Evolutionary conservation across 2,113 vertebrate species (phyloP).

Genomic region (Trichomycterus rosablanca): DNA sequence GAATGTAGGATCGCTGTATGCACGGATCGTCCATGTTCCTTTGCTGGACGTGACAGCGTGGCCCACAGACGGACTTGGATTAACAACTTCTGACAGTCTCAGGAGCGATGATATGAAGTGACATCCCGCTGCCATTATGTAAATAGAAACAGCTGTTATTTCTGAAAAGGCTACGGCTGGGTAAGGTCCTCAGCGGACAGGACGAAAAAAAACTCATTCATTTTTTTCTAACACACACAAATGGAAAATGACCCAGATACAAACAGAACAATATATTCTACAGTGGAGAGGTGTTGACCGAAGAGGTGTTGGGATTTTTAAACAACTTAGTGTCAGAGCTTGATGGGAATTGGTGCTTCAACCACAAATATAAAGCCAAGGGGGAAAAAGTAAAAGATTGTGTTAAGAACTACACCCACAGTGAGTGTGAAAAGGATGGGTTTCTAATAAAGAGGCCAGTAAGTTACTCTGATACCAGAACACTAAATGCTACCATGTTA

Average conservation of each 20-base stretch:
- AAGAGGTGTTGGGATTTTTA: too few relatives aligned
- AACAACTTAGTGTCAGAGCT: too few relatives aligned
- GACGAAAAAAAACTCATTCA: conserved; percentile 16
- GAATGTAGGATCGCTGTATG: conserved; percentile 12
- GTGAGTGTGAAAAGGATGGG: too few relatives aligned
- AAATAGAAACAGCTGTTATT: conserved; percentile 72
- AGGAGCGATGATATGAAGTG: conserved; percentile 66
- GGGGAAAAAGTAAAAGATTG: too few relatives aligned
- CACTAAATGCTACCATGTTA: too few relatives aligned
- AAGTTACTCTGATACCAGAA: too few relatives aligned
- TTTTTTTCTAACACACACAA: background rate
- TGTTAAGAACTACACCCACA: too few relatives aligned
- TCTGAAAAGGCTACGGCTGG: conserved; percentile 52
- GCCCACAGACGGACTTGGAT: conserved; percentile 58
- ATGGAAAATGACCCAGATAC: background rate
- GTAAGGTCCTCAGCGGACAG: conserved; percentile 35
- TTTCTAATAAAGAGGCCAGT: too few relatives aligned
- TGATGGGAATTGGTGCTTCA: too few relatives aligned
- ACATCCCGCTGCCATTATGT: conserved; percentile 69
- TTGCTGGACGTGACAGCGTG: conserved; percentile 56
- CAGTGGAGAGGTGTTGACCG: too few relatives aligned
- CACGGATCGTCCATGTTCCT: conserved; percentile 13
- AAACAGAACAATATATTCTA: too few relatives aligned
- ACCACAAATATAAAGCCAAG: too few relatives aligned
- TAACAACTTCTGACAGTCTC: conserved; percentile 72